Conservation (phyloP, 2,113 vertebrate species). For the Catagonus wagneri region DNA sequence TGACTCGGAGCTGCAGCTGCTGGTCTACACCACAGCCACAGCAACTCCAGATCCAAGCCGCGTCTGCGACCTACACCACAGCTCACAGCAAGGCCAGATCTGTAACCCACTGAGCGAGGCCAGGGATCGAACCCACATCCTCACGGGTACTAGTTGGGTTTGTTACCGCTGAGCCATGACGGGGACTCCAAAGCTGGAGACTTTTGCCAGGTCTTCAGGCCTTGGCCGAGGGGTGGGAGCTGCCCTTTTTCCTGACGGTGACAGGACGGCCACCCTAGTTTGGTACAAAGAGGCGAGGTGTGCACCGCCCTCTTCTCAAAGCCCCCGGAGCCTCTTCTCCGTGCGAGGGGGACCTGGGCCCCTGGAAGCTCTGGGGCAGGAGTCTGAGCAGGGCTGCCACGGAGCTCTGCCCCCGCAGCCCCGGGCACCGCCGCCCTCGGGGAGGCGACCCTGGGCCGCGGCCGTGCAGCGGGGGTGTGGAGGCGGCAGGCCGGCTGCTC, state of each 20-base stretch:
- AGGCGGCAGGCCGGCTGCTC: not conserved
- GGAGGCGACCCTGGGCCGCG: rapidly evolving
- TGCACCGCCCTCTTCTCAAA: not conserved
- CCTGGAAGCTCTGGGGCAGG: not conserved
- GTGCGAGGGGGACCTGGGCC: not conserved
- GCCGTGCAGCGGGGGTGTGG: rapidly evolving
- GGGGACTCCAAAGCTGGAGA: not conserved
- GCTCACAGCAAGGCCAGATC: no score
- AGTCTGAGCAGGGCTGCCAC: not conserved
- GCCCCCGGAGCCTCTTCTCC: not conserved
- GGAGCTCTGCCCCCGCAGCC: not conserved
- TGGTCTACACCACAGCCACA: no score
- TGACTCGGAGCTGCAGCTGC: no score
- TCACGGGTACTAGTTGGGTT: no score
- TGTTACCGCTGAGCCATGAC: no score
- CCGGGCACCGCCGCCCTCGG: not conserved
- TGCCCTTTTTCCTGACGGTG: not conserved
- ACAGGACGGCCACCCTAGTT: not conserved
- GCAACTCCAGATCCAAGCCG: no score
- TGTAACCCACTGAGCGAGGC: no score
- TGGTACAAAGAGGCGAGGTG: not conserved
- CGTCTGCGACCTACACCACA: no score
- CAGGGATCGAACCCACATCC: no score
- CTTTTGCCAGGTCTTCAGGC: not conserved
- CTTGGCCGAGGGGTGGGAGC: not conserved